Conservation (phyloP, 2,113 vertebrate species). For the Maccullochella peelii region DNA sequence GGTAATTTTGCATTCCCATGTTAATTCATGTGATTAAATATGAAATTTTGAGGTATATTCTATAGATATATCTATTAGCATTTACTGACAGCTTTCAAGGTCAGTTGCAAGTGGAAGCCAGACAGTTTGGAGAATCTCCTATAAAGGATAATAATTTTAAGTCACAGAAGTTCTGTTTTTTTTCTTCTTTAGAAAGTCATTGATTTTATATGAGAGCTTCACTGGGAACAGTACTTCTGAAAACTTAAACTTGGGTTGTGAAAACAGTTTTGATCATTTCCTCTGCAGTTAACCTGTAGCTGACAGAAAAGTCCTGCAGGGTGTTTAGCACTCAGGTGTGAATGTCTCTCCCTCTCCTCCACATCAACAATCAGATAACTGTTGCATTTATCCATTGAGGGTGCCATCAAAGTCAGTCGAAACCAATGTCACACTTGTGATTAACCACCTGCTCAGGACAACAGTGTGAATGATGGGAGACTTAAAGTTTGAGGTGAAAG, state of each 20-base stretch:
- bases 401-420: slow-evolving; percentile 33
- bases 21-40: neutral
- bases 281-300: neutral
- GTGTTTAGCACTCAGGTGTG: slow-evolving; percentile 17
- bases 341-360: slow-evolving; percentile 38
- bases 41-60: neutral
- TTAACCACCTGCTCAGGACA: slow-evolving; percentile 45
- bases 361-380: slow-evolving; percentile 15
- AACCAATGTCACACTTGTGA: slow-evolving; percentile 40
- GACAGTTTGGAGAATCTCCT: slow-evolving; percentile 8
- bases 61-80: neutral
- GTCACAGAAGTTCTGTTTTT: neutral
- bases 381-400: slow-evolving; percentile 21
- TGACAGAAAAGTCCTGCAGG: slow-evolving; percentile 14
- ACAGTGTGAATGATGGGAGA: slow-evolving; percentile 33
- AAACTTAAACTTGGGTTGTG: neutral
- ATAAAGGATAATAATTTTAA: neutral
- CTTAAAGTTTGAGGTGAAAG: slow-evolving; percentile 39
- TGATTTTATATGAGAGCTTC: neutral
- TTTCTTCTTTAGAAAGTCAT: neutral
- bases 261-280: slow-evolving; percentile 23
- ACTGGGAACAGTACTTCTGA: neutral
- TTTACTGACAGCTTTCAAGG: slow-evolving; percentile 5
- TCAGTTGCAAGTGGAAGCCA: neutral
- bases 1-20: neutral